These are phyloP conservation scores for Marmota flaviventris DNA, from an alignment of 2,113 vertebrate species.

Conservation along the genomic window DNA sequence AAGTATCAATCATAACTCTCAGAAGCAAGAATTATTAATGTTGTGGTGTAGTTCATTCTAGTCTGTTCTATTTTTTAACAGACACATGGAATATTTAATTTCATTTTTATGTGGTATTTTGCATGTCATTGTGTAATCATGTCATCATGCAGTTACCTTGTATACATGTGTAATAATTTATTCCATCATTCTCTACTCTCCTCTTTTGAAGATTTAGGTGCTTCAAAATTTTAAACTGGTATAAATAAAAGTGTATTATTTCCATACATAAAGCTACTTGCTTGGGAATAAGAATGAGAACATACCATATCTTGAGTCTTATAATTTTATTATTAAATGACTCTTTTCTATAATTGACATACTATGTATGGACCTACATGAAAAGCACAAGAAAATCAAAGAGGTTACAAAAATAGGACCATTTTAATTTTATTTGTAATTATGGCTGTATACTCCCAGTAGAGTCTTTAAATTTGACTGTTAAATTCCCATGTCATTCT, in stretches of 20 bases:
- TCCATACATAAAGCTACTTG: conserved; percentile 35
- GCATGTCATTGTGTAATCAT: conserved; percentile 14
- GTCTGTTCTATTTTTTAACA: neutral
- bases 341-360: neutral
- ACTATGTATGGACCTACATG: neutral
- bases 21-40: neutral
- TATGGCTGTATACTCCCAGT: neutral
- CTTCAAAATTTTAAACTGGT: conserved; percentile 50
- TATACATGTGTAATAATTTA: conserved; percentile 9
- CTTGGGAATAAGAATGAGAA: conserved; percentile 11
- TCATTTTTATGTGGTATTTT: conserved; percentile 34
- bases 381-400: conserved; percentile 52
- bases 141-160: neutral
- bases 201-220: neutral
- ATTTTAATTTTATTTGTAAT: conserved; percentile 56
- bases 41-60: neutral
- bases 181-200: neutral
- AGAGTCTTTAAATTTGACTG: conserved; percentile 55
- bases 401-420: neutral
- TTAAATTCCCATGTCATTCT: neutral
- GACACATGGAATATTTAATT: conserved; percentile 27
- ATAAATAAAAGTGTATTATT: conserved; percentile 22
- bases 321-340: conserved; percentile 25
- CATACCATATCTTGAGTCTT: neutral
- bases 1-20: conserved; percentile 1